phyloP scores from a whole-genome alignment of 2,888 invertebrate genomes.

The Papilio protenor region DNA sequence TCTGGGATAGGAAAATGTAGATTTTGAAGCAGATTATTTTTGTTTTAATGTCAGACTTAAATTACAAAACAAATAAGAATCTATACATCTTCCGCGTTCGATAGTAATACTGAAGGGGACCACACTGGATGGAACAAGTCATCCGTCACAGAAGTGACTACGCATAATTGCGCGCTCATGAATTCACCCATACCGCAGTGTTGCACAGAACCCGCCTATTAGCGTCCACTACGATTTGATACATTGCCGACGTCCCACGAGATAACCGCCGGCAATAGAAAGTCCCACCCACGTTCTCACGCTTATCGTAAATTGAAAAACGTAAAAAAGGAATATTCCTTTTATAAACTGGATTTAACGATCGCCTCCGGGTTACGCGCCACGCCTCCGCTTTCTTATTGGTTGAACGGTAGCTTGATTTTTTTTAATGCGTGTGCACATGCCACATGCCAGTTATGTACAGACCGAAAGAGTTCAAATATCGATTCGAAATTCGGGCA shows the following conservation, averaged over 20 bases:
- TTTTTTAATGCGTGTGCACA: slow-evolving; percentile 53
- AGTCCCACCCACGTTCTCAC: slow-evolving; percentile 77
- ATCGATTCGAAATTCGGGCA: background rate
- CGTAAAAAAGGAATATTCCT: slow-evolving; percentile 58
- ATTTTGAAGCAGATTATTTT: background rate
- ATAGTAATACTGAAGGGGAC: slow-evolving; percentile 38
- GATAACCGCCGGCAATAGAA: slow-evolving; percentile 76
- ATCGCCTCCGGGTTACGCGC: slow-evolving; percentile 79
- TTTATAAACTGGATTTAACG: slow-evolving; percentile 67
- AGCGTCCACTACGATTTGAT: slow-evolving; percentile 38
- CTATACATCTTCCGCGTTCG: slow-evolving; percentile 7
- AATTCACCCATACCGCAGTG: slow-evolving; percentile 39
- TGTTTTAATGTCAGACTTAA: background rate
- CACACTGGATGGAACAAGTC: slow-evolving; percentile 27
- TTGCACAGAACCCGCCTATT: slow-evolving; percentile 39
- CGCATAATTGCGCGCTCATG: slow-evolving; percentile 40
- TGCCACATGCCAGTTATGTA: slow-evolving; percentile 15
- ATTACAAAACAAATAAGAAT: background rate
- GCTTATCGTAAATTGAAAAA: slow-evolving; percentile 60
- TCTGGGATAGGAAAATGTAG: background rate
- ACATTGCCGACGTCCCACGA: slow-evolving; percentile 62
- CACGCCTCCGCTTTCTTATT: slow-evolving; percentile 73
- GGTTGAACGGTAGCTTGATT: slow-evolving; percentile 74
- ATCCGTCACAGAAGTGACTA: slow-evolving; percentile 41
- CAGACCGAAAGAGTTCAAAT: background rate